phyloP scores from a whole-genome alignment of 2,113 vertebrate species.

The Puma concolor region DNA sequence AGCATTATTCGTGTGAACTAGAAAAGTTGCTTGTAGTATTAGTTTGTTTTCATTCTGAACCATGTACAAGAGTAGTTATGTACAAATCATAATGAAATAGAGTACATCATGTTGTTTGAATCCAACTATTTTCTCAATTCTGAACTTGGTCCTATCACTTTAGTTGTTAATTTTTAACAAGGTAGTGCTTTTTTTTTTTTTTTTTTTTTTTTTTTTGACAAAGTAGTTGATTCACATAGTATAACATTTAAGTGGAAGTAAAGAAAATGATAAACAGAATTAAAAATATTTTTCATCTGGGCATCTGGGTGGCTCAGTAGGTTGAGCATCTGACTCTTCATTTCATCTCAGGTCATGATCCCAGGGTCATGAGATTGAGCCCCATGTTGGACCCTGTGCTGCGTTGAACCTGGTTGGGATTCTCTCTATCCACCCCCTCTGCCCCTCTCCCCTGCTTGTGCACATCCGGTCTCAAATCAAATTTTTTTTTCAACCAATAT shows the following conservation, averaged over 20 bases:
- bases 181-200: constrained; percentile 61
- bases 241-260: constrained; percentile 72
- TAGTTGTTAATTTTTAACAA: constrained; percentile 65
- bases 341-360: too few relatives aligned
- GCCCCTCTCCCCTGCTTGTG: too few relatives aligned
- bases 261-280: constrained; percentile 48
- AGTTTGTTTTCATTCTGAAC: constrained; percentile 85
- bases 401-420: too few relatives aligned
- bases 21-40: constrained; percentile 81
- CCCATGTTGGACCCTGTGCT: too few relatives aligned
- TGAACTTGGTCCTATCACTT: constrained; percentile 6
- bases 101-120: constrained; percentile 80
- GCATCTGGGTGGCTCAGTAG: too few relatives aligned
- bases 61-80: constrained; percentile 85
- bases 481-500: constrained; percentile 46
- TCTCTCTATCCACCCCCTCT: too few relatives aligned
- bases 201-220: constrained; percentile 52
- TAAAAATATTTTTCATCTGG: constrained; percentile 67
- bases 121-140: constrained; percentile 79
- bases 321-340: too few relatives aligned
- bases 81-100: constrained; percentile 86
- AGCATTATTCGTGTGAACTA: constrained; percentile 86
- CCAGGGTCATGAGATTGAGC: too few relatives aligned
- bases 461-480: too few relatives aligned
- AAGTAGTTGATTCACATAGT: constrained; percentile 68